These are phyloP conservation scores for Kryptopterus vitreolus DNA, from an alignment of 2,797 vertebrate species.

Conservation along the genomic window DNA sequence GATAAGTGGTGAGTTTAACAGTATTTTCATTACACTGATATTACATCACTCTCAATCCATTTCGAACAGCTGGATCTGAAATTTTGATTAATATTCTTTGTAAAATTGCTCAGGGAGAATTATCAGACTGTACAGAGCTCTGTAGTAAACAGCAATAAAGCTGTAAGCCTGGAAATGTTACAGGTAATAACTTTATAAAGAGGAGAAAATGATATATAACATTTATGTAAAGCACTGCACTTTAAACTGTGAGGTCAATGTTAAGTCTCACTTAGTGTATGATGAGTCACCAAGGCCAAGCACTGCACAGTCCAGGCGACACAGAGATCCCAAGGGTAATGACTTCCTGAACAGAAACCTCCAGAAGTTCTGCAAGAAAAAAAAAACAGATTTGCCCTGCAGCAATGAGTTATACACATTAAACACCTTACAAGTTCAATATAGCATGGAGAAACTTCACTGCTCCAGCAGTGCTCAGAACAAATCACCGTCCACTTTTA, in stretches of 20 bases:
- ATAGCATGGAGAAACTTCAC: neutral
- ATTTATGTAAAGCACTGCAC: neutral
- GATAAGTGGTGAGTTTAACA: neutral
- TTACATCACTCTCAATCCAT: neutral
- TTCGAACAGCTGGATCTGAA: neutral
- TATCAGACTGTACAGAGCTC: neutral
- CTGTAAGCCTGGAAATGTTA: neutral
- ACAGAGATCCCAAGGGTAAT: constrained; percentile 79
- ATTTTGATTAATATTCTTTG: neutral
- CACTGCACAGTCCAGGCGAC: constrained; percentile 84
- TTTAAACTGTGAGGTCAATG: neutral
- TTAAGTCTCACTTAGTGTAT: constrained; percentile 82
- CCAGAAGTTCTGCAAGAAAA: constrained; percentile 85
- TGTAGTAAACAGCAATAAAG: neutral
- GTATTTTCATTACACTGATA: neutral
- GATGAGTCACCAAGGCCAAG: constrained; percentile 95
- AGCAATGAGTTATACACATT: neutral
- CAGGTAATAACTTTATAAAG: neutral
- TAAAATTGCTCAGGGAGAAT: neutral
- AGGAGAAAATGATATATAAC: too few relatives aligned
- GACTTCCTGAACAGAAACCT: constrained; percentile 89
- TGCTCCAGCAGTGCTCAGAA: neutral
- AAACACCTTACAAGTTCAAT: neutral
- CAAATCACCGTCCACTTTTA: neutral
- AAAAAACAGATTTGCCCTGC: neutral